Conservation (phyloP, 2,113 vertebrate species). For the Pachyramphus minor region DNA sequence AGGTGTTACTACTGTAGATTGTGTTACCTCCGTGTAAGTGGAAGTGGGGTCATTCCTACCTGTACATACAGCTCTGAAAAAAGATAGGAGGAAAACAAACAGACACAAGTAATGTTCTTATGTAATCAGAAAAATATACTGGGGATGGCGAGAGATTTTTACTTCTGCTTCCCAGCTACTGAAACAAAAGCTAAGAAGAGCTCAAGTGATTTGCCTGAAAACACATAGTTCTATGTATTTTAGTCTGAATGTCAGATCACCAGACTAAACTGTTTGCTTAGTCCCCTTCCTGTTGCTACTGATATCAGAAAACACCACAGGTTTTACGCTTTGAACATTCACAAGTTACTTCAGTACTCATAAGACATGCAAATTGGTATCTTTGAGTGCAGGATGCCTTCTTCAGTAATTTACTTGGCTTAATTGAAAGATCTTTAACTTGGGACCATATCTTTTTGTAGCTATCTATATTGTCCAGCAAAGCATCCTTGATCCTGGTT, state of each 20-base stretch:
- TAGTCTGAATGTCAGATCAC: not conserved
- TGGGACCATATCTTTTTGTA: not conserved
- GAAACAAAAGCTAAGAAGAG: not conserved
- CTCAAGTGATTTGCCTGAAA: not conserved
- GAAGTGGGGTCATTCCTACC: not conserved
- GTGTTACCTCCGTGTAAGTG: not conserved
- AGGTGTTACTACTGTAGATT: not conserved
- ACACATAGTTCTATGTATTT: rapidly evolving
- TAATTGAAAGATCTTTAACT: not conserved
- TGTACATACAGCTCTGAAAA: not conserved
- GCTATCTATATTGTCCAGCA: not conserved
- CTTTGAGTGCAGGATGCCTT: not conserved
- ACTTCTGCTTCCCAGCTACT: not conserved
- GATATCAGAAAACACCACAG: not conserved
- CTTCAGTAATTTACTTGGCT: not conserved
- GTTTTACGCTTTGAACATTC: not conserved
- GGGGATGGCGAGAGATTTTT: not conserved
- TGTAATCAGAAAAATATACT: not conserved
- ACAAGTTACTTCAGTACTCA: not conserved
- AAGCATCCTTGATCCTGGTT: not conserved
- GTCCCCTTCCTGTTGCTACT: not conserved
- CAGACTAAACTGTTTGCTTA: not conserved
- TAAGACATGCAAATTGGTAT: not conserved
- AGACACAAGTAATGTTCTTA: not conserved
- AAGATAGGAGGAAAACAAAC: not conserved